phyloP scores from a whole-genome alignment of 2,113 vertebrate species.

The Pionites leucogaster region DNA sequence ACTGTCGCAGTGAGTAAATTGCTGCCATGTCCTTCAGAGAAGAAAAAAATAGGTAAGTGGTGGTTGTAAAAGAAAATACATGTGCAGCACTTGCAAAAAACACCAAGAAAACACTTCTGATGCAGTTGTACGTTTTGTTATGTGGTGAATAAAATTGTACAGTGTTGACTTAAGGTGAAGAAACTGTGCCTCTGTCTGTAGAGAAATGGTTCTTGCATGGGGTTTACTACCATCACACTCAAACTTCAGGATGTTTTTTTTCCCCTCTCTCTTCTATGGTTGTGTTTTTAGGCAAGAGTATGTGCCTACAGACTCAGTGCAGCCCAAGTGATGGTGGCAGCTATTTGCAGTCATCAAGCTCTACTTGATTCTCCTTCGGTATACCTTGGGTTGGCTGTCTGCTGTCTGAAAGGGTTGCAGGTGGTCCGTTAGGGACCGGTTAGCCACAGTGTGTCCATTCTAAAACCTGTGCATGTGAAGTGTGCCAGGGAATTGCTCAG shows the following conservation, averaged over 20 bases:
- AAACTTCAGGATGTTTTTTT: background rate
- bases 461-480: rapidly evolving
- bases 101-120: background rate
- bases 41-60: background rate
- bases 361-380: rapidly evolving
- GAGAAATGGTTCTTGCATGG: background rate
- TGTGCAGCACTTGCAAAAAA: background rate
- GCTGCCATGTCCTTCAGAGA: background rate
- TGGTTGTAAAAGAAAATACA: background rate
- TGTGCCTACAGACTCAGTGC: background rate
- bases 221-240: background rate
- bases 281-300: background rate
- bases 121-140: rapidly evolving
- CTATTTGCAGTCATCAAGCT: background rate
- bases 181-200: rapidly evolving
- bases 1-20: background rate
- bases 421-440: rapidly evolving
- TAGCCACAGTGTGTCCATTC: rapidly evolving
- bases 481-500: background rate
- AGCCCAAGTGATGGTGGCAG: background rate
- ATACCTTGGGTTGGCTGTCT: background rate
- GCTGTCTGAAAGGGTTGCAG: background rate
- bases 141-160: background rate
- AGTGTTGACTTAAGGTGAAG: background rate
- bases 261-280: background rate